A percentile compares a stretch with the other conserved stretches of the same genome.
These are phyloP conservation scores for Ormia ochracea DNA, from an alignment of 2,888 invertebrate species.

Conservation along the genomic window DNA sequence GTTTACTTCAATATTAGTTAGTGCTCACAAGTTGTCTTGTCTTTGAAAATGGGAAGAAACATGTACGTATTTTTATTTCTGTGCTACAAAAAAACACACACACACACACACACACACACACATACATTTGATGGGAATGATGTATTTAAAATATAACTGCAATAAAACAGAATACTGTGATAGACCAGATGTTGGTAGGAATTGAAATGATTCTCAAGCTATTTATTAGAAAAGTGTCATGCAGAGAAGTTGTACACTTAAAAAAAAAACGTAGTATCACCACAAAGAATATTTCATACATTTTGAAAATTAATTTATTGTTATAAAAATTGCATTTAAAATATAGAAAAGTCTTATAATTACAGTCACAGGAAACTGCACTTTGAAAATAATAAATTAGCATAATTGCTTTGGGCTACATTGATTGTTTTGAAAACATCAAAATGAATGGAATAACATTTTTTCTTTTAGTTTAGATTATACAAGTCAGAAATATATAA, in stretches of 20 bases:
- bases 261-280: neutral
- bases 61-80: neutral
- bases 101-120: too few species aligned
- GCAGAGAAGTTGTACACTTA: slow-evolving; percentile 16
- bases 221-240: slow-evolving; percentile 32
- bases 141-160: neutral
- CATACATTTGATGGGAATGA: neutral
- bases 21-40: neutral
- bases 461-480: too few species aligned
- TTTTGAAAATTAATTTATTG: slow-evolving; percentile 9
- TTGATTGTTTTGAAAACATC: too few species aligned
- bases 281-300: slow-evolving; percentile 23
- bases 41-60: neutral
- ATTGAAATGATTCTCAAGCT: slow-evolving; percentile 17
- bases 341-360: too few species aligned
- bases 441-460: too few species aligned
- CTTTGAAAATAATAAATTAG: too few species aligned
- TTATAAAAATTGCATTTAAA: neutral
- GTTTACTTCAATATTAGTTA: neutral
- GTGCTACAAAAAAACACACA: neutral
- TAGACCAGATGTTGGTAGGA: neutral
- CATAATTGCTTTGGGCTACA: too few species aligned
- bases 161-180: neutral
- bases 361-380: too few species aligned
- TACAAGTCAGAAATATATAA: too few species aligned